Base-by-base conservation (phyloP, 1,140 invertebrate species). In the Ceratina australensis region DNA sequence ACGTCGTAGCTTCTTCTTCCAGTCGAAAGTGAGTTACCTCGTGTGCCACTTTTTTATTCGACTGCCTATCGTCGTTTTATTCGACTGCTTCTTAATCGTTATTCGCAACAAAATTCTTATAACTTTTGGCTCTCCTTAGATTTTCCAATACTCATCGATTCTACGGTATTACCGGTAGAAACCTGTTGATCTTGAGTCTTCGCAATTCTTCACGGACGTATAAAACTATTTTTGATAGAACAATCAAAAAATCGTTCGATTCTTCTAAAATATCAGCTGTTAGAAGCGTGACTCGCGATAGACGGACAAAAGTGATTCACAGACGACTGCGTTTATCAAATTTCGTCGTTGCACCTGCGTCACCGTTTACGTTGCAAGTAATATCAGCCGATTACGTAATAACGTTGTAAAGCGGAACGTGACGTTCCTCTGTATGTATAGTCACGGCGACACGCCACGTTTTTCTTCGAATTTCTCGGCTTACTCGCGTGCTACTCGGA, bases 1-100 rank as follows among this genome's bases (percentile, higher is more conserved):
- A 86, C 87, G 81, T 81, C 42, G 61, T 13, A 57, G 47, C 63
- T 54, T 82, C 72, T 80, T 77, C 65, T 22, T 68, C 50, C 60
- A 24, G 42, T 59, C 63, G 59, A 85, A 87, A 86, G 81, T 79
- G 60, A 49, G 15, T 15, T 26, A 5, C 18, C 13, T 79, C 69
- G 78, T 82, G 87, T 88, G 87, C 87, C 66, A 87, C 86, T 88
- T 88, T 85, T 87, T 81, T 60, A 72, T 78, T 60, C 47, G 61
- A 49, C 13, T n/a, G 16, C 66, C 54, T 16, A 20, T 15, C 49
- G 57, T 20, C 24, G n/a, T n/a, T n/a, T n/a, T n/a, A n/a, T n/a
- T n/a, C n/a, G 15, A 50, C 15, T 18, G 33, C 8, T 64, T 1
- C 15, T 28, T 42, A n/a, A 76, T 42, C 57, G 20, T 68, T 61